Conservation (phyloP, 2,888 invertebrate species). For the Himalopsyche japonica region DNA sequence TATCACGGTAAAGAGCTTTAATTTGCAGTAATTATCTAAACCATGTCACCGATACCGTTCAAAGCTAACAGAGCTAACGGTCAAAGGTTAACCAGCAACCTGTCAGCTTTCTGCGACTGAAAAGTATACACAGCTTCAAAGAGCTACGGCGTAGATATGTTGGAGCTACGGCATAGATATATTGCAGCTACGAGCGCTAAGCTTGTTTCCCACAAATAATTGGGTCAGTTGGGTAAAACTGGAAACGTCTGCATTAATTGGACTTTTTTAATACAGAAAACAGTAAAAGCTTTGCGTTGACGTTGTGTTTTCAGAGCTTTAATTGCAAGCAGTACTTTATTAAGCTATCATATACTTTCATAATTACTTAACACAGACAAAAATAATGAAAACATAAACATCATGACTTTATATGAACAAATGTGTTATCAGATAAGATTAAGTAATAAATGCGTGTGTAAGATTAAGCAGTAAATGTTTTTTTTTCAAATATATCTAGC, state of each 20-base stretch:
- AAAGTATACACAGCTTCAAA: not conserved
- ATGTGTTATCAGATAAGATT: no score
- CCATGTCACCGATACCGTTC: not conserved
- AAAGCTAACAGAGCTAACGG: not conserved
- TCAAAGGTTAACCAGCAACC: constrained; percentile 1
- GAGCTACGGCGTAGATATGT: not conserved
- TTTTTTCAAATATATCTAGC: no score
- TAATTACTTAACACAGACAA: no score
- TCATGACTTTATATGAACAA: no score
- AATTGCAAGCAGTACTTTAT: no score
- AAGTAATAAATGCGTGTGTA: no score
- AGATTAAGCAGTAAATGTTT: no score
- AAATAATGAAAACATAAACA: no score
- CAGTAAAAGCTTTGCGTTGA: not conserved
- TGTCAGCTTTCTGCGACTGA: not conserved
- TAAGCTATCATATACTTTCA: no score
- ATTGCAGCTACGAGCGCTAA: not conserved
- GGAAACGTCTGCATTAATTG: not conserved
- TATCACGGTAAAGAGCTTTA: not conserved
- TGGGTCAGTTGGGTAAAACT: not conserved
- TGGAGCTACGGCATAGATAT: not conserved
- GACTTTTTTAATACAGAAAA: not conserved
- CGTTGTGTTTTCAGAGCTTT: no score
- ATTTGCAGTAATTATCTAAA: not conserved
- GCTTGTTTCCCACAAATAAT: not conserved